Conservation (phyloP, 2,113 vertebrate genomes). For the Felis chaus region DNA sequence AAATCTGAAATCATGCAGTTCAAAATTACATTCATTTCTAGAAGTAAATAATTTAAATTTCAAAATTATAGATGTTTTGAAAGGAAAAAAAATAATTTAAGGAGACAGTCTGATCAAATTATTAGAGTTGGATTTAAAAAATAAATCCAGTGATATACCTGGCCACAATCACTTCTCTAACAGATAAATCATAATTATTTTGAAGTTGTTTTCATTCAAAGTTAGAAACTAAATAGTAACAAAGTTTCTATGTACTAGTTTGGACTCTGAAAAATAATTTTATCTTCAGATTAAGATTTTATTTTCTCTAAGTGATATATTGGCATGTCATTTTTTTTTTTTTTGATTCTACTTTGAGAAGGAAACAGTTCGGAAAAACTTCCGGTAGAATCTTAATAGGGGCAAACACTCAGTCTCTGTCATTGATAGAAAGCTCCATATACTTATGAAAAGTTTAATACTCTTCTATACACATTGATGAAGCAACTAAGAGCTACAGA, state of each 20-base stretch:
- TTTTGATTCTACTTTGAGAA: background rate
- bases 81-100: constrained; percentile 34
- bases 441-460: background rate
- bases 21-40: background rate
- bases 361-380: constrained; percentile 1
- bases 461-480: background rate
- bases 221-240: constrained; percentile 20
- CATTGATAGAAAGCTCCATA: background rate
- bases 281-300: constrained; percentile 12
- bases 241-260: background rate
- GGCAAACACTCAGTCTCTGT: background rate
- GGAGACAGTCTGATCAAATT: background rate
- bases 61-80: background rate
- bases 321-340: background rate
- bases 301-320: background rate
- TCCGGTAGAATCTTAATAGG: background rate
- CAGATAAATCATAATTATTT: background rate
- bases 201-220: constrained; percentile 26
- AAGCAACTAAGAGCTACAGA: background rate
- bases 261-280: constrained; percentile 28
- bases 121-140: background rate
- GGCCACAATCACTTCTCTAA: background rate
- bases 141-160: background rate
- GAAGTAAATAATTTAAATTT: background rate
- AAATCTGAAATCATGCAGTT: background rate